Evolutionary conservation across 1,140 invertebrate species (phyloP).

Genomic region (Meloidogyne floridensis): DNA sequence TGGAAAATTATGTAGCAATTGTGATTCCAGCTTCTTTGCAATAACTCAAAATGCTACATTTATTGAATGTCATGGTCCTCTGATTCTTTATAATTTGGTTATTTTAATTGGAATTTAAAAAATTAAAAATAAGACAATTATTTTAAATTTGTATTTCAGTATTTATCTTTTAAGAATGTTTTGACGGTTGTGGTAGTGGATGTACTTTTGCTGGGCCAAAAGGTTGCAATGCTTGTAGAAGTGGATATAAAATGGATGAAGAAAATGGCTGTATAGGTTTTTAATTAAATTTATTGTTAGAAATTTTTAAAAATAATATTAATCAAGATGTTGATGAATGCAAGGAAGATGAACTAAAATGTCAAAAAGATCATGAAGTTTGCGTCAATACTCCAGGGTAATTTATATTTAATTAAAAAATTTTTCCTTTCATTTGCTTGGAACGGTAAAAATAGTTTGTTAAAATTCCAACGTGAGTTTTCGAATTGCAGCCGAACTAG

Average conservation of each 20-base stretch:
- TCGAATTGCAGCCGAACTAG: too few species aligned
- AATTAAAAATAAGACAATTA: not conserved
- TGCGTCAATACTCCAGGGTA: constrained; percentile 86
- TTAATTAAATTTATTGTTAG: not conserved
- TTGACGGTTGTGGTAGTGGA: constrained; percentile 78
- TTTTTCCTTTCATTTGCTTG: too few species aligned
- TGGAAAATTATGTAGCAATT: constrained; percentile 79
- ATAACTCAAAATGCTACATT: constrained; percentile 77
- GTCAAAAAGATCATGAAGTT: constrained; percentile 75
- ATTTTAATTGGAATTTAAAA: not conserved
- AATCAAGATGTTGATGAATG: constrained; percentile 93
- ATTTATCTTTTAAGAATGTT: constrained; percentile 72
- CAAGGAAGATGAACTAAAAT: constrained; percentile 53
- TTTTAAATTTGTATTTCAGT: not conserved
- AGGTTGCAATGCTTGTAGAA: constrained; percentile 81
- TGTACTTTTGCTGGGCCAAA: constrained; percentile 79
- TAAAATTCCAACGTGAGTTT: too few species aligned
- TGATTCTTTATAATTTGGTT: constrained; percentile 6
- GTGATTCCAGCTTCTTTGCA: constrained; percentile 76
- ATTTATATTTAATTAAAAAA: not conserved
- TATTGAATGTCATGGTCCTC: constrained; percentile 74
- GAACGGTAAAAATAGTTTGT: too few species aligned
- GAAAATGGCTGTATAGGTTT: constrained; percentile 77
- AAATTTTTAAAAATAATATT: constrained; percentile 28
- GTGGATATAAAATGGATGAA: constrained; percentile 78